Conservation (phyloP, 2,797 vertebrate genomes). For the Synanceia verrucosa region DNA sequence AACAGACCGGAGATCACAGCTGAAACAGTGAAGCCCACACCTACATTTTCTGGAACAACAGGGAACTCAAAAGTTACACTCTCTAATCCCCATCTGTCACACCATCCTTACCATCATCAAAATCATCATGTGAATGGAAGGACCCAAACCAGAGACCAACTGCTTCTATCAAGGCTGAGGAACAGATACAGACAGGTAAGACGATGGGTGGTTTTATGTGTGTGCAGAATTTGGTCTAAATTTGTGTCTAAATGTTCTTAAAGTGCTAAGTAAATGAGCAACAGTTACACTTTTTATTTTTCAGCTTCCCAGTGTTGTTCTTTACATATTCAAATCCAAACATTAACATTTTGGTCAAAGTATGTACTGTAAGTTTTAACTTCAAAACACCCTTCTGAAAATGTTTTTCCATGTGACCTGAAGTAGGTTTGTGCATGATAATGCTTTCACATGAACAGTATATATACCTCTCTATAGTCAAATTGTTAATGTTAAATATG, state of each 20-base stretch:
- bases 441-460: no score
- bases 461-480: no score
- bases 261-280: neutral
- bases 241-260: neutral
- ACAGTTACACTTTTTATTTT: no score
- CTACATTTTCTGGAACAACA: slow-evolving; percentile 33
- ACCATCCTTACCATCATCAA: slow-evolving; percentile 26
- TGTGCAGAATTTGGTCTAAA: neutral
- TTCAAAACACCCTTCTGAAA: no score
- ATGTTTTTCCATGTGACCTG: no score
- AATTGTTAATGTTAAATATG: no score
- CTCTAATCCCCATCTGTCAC: slow-evolving; percentile 12
- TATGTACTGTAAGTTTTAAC: no score
- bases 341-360: no score
- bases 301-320: no score
- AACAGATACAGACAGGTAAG: slow-evolving; percentile 84
- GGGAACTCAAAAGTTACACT: slow-evolving; percentile 13
- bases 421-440: no score
- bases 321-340: no score
- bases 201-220: neutral
- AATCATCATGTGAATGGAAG: slow-evolving; percentile 46
- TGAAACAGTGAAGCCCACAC: slow-evolving; percentile 76
- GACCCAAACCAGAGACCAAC: slow-evolving; percentile 72
- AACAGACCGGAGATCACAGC: slow-evolving; percentile 82
- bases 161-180: slow-evolving; percentile 77